Conservation (phyloP, 2,888 invertebrate genomes). For the Melanchra persicariae region DNA sequence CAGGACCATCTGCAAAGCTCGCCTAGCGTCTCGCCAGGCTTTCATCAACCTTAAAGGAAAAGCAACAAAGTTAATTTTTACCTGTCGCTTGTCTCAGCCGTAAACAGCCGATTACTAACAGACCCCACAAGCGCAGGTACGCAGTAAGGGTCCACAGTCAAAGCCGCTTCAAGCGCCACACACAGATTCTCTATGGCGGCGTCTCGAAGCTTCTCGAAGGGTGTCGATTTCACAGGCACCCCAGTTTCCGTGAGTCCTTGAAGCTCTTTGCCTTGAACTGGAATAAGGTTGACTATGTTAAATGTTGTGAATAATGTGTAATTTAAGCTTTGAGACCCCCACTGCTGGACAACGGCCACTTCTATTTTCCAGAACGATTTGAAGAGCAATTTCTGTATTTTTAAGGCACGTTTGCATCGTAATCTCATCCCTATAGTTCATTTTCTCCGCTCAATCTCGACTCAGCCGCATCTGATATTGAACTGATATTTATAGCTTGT, state of each 20-base stretch:
- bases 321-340: background rate
- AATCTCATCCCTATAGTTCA: background rate
- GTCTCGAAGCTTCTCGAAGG: conserved; percentile 97
- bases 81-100: conserved; percentile 96
- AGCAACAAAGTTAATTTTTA: background rate
- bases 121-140: conserved; percentile 99
- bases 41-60: background rate
- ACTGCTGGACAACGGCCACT: conserved; percentile 29
- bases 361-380: background rate
- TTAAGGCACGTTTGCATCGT: no score
- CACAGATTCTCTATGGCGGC: conserved; percentile 99
- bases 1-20: no score
- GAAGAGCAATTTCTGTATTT: background rate
- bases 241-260: conserved; percentile 89
- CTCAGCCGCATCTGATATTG: background rate
- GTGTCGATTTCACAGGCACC: conserved; percentile 90
- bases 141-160: conserved; percentile 97
- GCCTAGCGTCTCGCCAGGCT: no score
- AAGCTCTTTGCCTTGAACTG: conserved; percentile 92
- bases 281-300: conserved; percentile 23
- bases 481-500: no score
- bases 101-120: conserved; percentile 98
- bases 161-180: conserved; percentile 97
- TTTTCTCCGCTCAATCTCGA: background rate
- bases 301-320: conserved; percentile 5